phyloP scores from a whole-genome alignment of 2,888 invertebrate species.

The Bimastos eiseni region DNA sequence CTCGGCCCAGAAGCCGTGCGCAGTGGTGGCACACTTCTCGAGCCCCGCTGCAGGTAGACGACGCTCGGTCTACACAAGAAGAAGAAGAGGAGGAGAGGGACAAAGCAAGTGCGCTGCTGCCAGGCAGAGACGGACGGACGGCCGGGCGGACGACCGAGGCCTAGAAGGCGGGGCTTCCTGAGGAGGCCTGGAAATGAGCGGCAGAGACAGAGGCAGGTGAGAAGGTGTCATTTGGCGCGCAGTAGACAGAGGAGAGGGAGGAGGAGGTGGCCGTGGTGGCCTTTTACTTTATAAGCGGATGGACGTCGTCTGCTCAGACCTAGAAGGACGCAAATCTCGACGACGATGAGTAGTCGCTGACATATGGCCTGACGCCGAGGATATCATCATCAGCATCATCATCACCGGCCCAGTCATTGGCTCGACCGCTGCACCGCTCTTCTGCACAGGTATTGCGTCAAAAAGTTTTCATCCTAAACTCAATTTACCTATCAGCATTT shows the following conservation, averaged over 20 bases:
- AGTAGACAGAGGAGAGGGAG: not conserved
- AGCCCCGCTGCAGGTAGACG: constrained; percentile 3
- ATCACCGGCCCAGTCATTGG: not conserved
- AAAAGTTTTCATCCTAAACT: not conserved
- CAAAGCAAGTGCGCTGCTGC: not conserved
- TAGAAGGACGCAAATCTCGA: not conserved
- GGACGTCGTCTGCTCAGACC: not conserved
- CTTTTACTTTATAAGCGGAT: not conserved
- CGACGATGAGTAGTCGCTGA: not conserved
- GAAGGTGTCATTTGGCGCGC: constrained; percentile 1
- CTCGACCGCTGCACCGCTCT: not conserved
- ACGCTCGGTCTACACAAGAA: not conserved
- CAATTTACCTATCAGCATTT: not conserved
- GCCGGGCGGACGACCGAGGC: not conserved
- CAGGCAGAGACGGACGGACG: no score
- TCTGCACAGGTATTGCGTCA: not conserved
- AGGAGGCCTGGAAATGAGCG: constrained; percentile 5
- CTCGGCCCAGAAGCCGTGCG: not conserved
- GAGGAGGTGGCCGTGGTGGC: not conserved
- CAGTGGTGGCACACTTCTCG: not conserved
- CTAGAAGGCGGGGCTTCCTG: constrained; percentile 1
- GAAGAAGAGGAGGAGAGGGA: not conserved
- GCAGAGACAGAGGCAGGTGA: not conserved
- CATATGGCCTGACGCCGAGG: not conserved
- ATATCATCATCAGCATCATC: not conserved